phyloP scores from a whole-genome alignment of 2,888 invertebrate species.

The Drosophila longiperda region DNA sequence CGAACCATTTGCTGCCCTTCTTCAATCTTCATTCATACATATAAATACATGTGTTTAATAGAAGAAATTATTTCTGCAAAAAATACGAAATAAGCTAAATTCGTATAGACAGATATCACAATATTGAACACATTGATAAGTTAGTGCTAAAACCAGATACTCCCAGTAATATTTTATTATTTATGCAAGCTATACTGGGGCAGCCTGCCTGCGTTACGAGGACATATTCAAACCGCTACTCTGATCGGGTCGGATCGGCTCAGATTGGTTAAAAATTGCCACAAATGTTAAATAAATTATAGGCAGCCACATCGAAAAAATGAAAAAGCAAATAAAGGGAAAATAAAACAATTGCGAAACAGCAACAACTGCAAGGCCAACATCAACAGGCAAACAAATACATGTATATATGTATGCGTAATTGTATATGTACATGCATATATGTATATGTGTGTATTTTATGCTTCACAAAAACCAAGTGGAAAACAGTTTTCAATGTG shows the following conservation, averaged over 20 bases:
- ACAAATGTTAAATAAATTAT: conserved; percentile 73
- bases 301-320: conserved; percentile 37
- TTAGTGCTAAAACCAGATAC: neutral
- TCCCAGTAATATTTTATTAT: neutral
- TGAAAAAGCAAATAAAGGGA: neutral
- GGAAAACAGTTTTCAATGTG: conserved; percentile 38
- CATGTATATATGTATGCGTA: neutral
- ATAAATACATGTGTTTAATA: neutral
- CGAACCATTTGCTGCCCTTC: conserved; percentile 12
- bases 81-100: neutral
- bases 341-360: conserved; percentile 30
- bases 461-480: conserved; percentile 13
- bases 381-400: conserved; percentile 30
- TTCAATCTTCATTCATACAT: neutral
- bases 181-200: neutral
- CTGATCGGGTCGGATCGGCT: conserved; percentile 6
- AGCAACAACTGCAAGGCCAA: conserved; percentile 36
- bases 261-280: conserved; percentile 58
- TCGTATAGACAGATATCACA: neutral
- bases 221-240: neutral
- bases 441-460: conserved; percentile 2
- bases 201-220: neutral
- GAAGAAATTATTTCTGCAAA: neutral
- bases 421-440: too few relatives aligned
- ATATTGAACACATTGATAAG: neutral